Conservation (phyloP, 2,797 vertebrate genomes). For the Danio jaintianensis region DNA sequence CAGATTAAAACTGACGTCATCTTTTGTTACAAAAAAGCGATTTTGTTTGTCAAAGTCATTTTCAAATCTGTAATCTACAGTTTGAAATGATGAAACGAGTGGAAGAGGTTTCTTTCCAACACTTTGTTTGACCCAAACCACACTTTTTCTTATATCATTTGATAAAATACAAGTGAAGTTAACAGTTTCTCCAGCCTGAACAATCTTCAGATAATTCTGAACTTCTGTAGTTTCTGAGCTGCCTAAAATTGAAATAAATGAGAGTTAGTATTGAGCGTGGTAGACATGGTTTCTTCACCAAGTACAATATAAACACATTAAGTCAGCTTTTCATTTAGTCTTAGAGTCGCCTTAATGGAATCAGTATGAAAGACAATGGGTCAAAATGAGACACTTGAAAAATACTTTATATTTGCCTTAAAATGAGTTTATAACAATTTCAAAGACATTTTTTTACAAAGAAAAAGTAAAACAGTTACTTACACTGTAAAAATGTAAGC, state of each 20-base stretch:
- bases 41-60: background rate
- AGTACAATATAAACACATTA: background rate
- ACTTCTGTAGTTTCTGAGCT: background rate
- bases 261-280: background rate
- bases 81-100: background rate
- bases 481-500: background rate
- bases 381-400: no score
- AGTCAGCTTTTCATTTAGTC: no score
- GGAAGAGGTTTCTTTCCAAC: background rate
- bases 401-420: no score
- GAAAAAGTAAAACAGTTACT: background rate
- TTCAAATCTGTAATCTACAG: rapidly evolving
- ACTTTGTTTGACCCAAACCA: background rate
- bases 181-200: constrained; percentile 17
- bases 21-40: background rate
- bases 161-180: background rate
- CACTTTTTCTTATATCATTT: rapidly evolving
- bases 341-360: no score
- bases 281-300: background rate
- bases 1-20: background rate
- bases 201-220: background rate
- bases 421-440: no score
- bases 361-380: no score
- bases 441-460: no score
- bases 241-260: background rate